Conservation (phyloP, 2,888 invertebrate species). For the Patella pellucida region DNA sequence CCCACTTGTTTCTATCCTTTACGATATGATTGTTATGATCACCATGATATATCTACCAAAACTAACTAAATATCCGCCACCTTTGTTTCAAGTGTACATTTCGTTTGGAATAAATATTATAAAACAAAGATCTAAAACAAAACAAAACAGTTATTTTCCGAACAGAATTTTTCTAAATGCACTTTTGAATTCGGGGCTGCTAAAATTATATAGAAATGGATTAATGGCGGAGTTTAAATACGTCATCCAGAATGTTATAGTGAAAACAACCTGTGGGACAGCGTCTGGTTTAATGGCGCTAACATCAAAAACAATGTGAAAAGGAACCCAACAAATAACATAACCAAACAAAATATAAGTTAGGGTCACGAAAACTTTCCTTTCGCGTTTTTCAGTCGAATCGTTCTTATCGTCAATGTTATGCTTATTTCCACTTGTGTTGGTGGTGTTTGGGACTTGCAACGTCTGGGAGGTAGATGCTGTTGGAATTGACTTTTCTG, state of each 20-base stretch:
- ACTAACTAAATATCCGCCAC: too few relatives aligned
- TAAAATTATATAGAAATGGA: constrained; percentile 57
- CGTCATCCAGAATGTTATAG: constrained; percentile 56
- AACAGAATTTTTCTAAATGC: constrained; percentile 40
- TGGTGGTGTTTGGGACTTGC: neutral
- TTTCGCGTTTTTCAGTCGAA: constrained; percentile 21
- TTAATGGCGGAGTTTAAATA: constrained; percentile 60
- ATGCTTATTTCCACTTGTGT: neutral
- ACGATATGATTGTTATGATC: too few relatives aligned
- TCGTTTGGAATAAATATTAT: too few relatives aligned
- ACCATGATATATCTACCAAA: too few relatives aligned
- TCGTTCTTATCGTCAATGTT: neutral
- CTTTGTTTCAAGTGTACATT: too few relatives aligned
- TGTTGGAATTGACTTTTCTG: neutral
- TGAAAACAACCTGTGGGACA: constrained; percentile 43
- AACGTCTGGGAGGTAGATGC: neutral
- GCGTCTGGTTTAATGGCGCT: constrained; percentile 41
- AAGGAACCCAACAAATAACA: constrained; percentile 56
- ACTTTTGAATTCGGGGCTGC: constrained; percentile 50
- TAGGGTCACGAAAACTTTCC: constrained; percentile 49
- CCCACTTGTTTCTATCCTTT: too few relatives aligned
- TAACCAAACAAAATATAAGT: constrained; percentile 55
- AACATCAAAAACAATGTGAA: constrained; percentile 57
- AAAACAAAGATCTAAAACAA: neutral
- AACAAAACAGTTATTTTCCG: neutral